Evolutionary conservation across 1,140 invertebrate species (phyloP).

Genomic region (Parasteatoda tepidariorum): DNA sequence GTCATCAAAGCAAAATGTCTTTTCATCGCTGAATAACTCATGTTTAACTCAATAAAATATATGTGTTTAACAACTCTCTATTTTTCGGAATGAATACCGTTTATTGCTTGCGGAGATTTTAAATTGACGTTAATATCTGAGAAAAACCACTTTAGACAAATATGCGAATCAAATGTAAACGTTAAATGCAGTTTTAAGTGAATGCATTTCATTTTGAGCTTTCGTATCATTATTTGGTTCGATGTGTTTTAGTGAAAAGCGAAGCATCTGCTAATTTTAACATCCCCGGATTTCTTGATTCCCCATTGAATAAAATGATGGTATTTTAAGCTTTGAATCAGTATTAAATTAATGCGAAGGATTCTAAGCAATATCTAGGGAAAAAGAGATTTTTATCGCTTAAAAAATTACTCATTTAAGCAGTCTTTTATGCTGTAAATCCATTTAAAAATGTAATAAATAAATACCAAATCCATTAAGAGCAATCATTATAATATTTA

Average conservation of each 20-base stretch:
- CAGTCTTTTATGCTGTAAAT: background rate
- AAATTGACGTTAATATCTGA: slow-evolving; percentile 16
- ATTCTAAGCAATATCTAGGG: background rate
- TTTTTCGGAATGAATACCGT: slow-evolving; percentile 7
- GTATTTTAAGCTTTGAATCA: background rate
- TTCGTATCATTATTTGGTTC: background rate
- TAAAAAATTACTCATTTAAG: background rate
- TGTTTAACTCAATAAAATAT: slow-evolving; percentile 16
- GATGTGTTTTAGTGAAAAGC: background rate
- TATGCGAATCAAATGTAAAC: slow-evolving; percentile 20
- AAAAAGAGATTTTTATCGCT: background rate
- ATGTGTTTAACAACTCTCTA: background rate
- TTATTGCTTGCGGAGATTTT: background rate
- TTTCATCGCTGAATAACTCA: slow-evolving; percentile 11
- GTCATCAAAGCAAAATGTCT: slow-evolving; percentile 2
- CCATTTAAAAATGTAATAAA: slow-evolving; percentile 9
- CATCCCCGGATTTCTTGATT: background rate
- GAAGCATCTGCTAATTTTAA: slow-evolving; percentile 11
- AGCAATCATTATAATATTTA: background rate
- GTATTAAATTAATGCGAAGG: slow-evolving; percentile 4
- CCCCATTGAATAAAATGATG: slow-evolving; percentile 14
- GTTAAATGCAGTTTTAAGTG: slow-evolving; percentile 22
- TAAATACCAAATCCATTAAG: too few species aligned
- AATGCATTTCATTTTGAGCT: slow-evolving; percentile 2
- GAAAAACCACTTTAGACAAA: slow-evolving; percentile 14